phyloP scores from a whole-genome alignment of 2,113 vertebrate genomes.

The Microtus pennsylvanicus region DNA sequence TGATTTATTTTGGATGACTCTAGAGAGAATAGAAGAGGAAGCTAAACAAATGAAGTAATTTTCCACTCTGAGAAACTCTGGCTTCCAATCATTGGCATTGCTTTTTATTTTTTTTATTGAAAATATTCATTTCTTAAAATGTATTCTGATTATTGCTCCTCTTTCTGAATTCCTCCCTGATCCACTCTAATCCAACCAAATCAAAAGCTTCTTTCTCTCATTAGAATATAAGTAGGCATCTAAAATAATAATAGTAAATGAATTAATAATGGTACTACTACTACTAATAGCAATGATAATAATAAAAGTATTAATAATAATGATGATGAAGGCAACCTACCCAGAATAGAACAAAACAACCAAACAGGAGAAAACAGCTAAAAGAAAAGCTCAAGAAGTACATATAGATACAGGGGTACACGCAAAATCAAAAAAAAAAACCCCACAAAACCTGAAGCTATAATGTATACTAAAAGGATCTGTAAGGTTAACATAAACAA shows the following conservation, averaged over 20 bases:
- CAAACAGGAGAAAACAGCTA: not conserved
- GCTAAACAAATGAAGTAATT: not conserved
- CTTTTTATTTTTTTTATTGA: not conserved
- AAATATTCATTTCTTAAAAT: not conserved
- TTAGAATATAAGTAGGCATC: not conserved
- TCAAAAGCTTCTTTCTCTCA: not conserved
- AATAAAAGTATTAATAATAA: too few relatives aligned
- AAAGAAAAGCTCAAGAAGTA: not conserved
- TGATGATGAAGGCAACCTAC: not conserved
- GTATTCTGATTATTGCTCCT: not conserved
- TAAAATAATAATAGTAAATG: not conserved
- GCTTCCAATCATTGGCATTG: not conserved
- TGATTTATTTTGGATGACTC: not conserved
- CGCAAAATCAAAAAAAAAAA: not conserved
- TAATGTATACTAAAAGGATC: too few relatives aligned
- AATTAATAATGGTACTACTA: not conserved
- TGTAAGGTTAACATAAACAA: not conserved
- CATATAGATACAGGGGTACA: not conserved
- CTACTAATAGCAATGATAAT: too few relatives aligned
- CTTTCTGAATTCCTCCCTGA: not conserved
- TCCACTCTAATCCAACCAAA: not conserved
- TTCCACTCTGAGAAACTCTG: not conserved
- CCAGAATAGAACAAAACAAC: not conserved
- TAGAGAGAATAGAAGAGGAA: not conserved
- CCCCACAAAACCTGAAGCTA: not conserved